A percentile compares a stretch with the other conserved stretches of the same genome.
phyloP scores from a whole-genome alignment of 1,140 invertebrate species.

The Bombyx mori region DNA sequence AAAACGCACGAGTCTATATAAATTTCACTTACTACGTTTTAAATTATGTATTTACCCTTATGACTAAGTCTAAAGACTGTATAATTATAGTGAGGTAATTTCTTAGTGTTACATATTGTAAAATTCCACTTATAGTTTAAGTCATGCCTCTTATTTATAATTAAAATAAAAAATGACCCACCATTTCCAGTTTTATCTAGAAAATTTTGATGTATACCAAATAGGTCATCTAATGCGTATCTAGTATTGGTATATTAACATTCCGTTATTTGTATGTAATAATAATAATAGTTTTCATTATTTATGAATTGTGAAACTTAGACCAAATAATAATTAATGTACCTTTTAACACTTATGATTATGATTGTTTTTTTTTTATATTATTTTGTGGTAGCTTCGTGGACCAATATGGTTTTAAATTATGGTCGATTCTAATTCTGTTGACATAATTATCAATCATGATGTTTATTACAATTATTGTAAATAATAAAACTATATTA shows the following conservation, averaged over 20 bases:
- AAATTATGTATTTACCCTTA: constrained; percentile 58
- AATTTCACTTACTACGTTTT: constrained; percentile 38
- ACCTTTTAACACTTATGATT: constrained; percentile 64
- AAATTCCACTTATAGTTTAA: constrained; percentile 47
- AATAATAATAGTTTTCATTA: constrained; percentile 54
- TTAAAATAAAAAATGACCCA: constrained; percentile 57
- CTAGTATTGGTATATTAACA: constrained; percentile 60
- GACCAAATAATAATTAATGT: constrained; percentile 72
- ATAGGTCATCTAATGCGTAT: constrained; percentile 42
- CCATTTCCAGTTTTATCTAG: constrained; percentile 67
- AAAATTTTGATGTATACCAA: constrained; percentile 56
- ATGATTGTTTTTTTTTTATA: constrained; percentile 41
- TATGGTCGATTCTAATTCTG: constrained; percentile 54
- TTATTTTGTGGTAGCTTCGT: constrained; percentile 63
- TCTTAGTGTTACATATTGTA: constrained; percentile 66
- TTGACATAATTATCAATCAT: constrained; percentile 40
- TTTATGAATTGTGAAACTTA: constrained; percentile 68
- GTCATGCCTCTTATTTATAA: constrained; percentile 59
- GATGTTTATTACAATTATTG: constrained; percentile 57
- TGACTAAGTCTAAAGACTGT: constrained; percentile 69
- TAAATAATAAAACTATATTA: constrained; percentile 69
- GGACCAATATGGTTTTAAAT: constrained; percentile 64
- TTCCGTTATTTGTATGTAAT: constrained; percentile 66
- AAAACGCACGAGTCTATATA: constrained; percentile 52
- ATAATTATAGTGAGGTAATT: constrained; percentile 57